phyloP scores from a whole-genome alignment of 1,140 invertebrate genomes.

The Drosophila repleta region DNA sequence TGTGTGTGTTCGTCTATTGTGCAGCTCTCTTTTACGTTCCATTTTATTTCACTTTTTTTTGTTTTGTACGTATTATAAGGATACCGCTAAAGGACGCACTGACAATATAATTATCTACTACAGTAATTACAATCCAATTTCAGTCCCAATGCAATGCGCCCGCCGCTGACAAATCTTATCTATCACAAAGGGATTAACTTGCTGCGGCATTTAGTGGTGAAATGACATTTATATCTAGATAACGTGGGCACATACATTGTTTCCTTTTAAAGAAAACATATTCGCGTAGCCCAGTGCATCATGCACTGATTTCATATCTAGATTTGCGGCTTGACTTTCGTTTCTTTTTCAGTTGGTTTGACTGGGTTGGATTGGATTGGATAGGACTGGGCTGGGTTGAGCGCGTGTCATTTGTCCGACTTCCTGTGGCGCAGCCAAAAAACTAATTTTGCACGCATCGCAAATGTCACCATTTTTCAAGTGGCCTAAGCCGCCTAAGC shows the following conservation, averaged over 20 bases:
- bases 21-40: conserved; percentile 28
- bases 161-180: conserved; percentile 60
- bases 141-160: conserved; percentile 55
- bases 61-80: conserved; percentile 32
- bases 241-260: conserved; percentile 42
- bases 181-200: conserved; percentile 70
- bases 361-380: too few species aligned
- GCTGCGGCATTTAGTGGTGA: conserved; percentile 61
- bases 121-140: conserved; percentile 80
- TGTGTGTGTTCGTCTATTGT: conserved; percentile 36
- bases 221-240: conserved; percentile 59
- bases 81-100: conserved; percentile 67
- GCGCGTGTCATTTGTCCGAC: conserved; percentile 69
- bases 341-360: not conserved
- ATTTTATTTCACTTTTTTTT: conserved; percentile 31
- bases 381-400: not conserved
- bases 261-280: conserved; percentile 71
- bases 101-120: conserved; percentile 73
- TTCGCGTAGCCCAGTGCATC: conserved; percentile 23
- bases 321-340: conserved; percentile 62
- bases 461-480: conserved; percentile 77
- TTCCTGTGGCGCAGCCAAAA: conserved; percentile 56
- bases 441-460: conserved; percentile 53
- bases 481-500: conserved; percentile 49
- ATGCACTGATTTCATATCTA: conserved; percentile 44